Base-by-base conservation (phyloP, 2,113 vertebrate genomes). In the Notothenia rossii region DNA sequence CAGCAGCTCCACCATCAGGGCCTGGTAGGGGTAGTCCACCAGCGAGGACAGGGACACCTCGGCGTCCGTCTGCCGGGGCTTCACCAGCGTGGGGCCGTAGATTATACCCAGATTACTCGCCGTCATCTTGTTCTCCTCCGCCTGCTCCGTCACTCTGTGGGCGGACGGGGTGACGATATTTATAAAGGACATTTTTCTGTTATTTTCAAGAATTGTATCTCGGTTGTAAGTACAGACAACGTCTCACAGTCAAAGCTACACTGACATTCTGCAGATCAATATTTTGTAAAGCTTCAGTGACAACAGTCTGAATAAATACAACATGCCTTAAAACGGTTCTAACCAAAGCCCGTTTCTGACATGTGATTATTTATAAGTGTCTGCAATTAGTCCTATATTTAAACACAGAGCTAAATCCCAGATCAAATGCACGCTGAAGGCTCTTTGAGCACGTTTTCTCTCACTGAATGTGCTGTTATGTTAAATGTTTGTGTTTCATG, bases 121-220 rank as follows among this genome's bases (percentile, higher is more conserved):
- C 1, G 96, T 97, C 98, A 99, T 99, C 91, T 99, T 99, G 88
- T 99, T 99, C 94, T 99, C 97, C 83, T 98, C 97, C 0, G 94
- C 96, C 58, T 97, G 95, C 72, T 98, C 96, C 1, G 95, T 93
- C 49, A 99, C 98, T 89, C 98, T 99, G 92, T 9, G 63, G 51
- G 0, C 18, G 40, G 8, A n/a, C 17, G 77, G 70, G 82, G n/a
- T 0, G 7, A 64, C 10, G 10, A 43, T 29, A 36, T 29, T 45
- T 0, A 43, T 20, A 22, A 36, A 46, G 61, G 8, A 49, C 22
- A 40, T 48, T 15, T 36, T 53, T 6, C 20, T 51, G 14, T 1
- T 55, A 13, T 36, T 22, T 67, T 84, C 5, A 48, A 48, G 15
- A 49, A 20, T 55, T 45, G 17, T 22, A 8, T 50, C 18, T 74